A percentile compares a stretch with the other conserved stretches of the same genome.
Conservation (phyloP, 2,113 vertebrate genomes). For the Mastomys natalensis region DNA sequence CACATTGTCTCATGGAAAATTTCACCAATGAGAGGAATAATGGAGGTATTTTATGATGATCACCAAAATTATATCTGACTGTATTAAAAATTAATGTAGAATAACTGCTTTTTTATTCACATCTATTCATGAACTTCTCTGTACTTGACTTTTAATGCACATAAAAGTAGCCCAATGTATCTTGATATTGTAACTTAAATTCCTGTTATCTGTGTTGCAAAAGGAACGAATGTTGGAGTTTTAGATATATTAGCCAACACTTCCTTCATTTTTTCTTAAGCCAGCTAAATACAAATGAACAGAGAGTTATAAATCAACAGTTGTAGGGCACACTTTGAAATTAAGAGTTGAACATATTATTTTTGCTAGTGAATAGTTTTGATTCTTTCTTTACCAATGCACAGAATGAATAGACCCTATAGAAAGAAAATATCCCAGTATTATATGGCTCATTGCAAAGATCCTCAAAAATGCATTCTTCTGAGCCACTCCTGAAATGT, state of each 20-base stretch:
- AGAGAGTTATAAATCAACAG: background rate
- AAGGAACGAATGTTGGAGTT: slow-evolving; percentile 11
- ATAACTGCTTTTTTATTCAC: background rate
- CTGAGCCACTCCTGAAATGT: background rate
- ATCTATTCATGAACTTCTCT: background rate
- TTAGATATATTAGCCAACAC: background rate
- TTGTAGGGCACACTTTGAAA: background rate
- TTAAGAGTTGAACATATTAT: background rate
- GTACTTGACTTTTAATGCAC: background rate
- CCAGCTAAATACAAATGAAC: background rate
- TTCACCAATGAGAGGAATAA: background rate
- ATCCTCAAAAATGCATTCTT: background rate
- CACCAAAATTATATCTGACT: background rate
- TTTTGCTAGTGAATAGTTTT: background rate
- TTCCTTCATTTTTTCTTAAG: background rate
- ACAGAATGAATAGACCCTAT: background rate
- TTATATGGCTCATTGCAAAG: background rate
- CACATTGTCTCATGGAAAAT: background rate
- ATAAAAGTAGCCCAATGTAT: background rate
- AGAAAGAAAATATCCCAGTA: background rate
- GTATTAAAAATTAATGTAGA: background rate
- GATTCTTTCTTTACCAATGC: background rate
- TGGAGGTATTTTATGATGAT: background rate
- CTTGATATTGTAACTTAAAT: background rate
- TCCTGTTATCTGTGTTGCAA: background rate